Evolutionary conservation across 2,797 vertebrate species (phyloP), one percentile per base, ranked within the genome.

Genomic region (Oryzias sinensis): DNA sequence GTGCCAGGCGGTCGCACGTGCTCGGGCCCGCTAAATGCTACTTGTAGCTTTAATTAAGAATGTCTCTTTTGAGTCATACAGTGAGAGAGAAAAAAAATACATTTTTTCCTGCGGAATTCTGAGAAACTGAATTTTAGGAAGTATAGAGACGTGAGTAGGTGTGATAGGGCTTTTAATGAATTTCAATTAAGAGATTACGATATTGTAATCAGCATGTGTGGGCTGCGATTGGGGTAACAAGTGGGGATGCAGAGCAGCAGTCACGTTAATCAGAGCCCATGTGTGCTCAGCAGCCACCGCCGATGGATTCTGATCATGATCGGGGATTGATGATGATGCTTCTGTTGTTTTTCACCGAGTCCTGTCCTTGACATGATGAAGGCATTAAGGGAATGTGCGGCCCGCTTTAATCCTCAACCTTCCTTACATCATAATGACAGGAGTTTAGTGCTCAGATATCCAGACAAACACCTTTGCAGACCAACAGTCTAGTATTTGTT

Each of bases 331-430:
- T 40, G 18, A 18, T 18, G 24, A 42, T 56, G 66, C 14, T 49
- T 62, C 65, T 62, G 7, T 54, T 65, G 14, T 49, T 61, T 15
- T 18, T 64, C 51, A 16, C 42, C 11, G 68, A 16, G 53, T 79
- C 54, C 74, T 84, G 87, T 79, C 87, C 82, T 88, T 88, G 81
- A 85, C 70, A 86, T 64, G 52, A 58, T 64, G 52, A 58, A 75
- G 59, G 80, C 76, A 77, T 74, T 76, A 62, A 70, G 57, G 72
- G 68, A 59, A 74, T 76, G 77, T 71, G 76, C 71, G 66, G 72
- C 75, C 77, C 67, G 80, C 33, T 37, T 9, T 37, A 37, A 22
- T 22, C 33, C 9, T 37, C 4, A 37, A 37, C 11, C 33, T 37
- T 37, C 9, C 33, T 37, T 37, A 37, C 9, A 37, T 37, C 9